Conservation (phyloP, 1,140 invertebrate genomes). For the Achatina immaculata region DNA sequence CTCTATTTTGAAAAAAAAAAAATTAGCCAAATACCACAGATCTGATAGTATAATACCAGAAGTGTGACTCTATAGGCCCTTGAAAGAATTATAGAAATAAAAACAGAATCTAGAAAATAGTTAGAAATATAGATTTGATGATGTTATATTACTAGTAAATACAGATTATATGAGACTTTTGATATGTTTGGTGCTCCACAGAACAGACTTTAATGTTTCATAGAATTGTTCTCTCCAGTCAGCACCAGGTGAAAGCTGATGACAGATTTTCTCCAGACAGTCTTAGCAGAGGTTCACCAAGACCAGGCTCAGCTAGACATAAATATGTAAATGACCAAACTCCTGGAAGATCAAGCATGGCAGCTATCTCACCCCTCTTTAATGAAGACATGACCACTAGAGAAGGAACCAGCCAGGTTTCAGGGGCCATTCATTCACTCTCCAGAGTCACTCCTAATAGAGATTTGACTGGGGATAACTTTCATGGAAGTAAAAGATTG, state of each 20-base stretch:
- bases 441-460: constrained; percentile 44
- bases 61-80: too few relatives aligned
- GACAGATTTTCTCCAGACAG: constrained; percentile 28
- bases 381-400: not conserved
- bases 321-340: not conserved
- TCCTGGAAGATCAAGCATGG: not conserved
- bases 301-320: not conserved
- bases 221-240: not conserved
- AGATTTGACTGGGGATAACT: constrained; percentile 37
- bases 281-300: not conserved
- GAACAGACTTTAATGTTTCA: not conserved
- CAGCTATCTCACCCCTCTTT: not conserved
- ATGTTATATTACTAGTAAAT: too few relatives aligned
- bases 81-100: too few relatives aligned
- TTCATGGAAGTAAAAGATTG: constrained; percentile 50
- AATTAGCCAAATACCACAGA: too few relatives aligned
- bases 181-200: too few relatives aligned
- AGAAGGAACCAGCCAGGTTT: constrained; percentile 28
- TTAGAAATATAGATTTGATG: too few relatives aligned
- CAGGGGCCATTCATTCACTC: constrained; percentile 36
- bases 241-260: not conserved
- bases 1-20: too few relatives aligned
- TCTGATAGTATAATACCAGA: too few relatives aligned
- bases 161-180: too few relatives aligned
- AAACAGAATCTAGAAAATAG: too few relatives aligned